A percentile compares a stretch with the other conserved stretches of the same genome.
These are phyloP conservation scores for Pangasius sanitwongsei DNA, from an alignment of 2,797 vertebrate genomes.

Conservation along the genomic window DNA sequence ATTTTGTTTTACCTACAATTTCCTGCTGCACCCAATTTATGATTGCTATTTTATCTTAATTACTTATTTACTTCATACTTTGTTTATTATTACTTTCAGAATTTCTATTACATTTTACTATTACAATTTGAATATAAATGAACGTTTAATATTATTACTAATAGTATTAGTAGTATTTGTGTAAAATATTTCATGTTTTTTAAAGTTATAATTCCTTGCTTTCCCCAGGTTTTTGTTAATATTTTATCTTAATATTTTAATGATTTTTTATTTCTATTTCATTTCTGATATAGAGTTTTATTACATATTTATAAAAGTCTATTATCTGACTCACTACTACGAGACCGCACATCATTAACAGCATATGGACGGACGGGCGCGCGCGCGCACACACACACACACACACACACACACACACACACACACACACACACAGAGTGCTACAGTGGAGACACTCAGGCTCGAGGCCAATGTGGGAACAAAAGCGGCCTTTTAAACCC, in stretches of 20 bases:
- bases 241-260: neutral
- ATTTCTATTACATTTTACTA: neutral
- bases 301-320: neutral
- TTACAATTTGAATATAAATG: neutral
- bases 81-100: neutral
- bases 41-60: neutral
- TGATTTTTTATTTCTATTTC: neutral
- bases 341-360: slow-evolving; percentile 4
- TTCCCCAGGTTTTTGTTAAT: neutral
- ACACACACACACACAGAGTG: neutral
- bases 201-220: neutral
- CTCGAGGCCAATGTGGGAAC: slow-evolving; percentile 49
- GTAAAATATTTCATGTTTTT: neutral
- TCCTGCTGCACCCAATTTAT: neutral
- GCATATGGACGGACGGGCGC: neutral
- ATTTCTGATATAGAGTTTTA: neutral
- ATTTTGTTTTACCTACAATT: neutral
- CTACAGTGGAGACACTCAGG: slow-evolving; percentile 1
- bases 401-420: neutral
- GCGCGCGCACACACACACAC: neutral
- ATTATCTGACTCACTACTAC: neutral
- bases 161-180: neutral
- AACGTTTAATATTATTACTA: neutral
- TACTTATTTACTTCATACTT: neutral
- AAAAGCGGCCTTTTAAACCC: slow-evolving; percentile 60